phyloP scores from a whole-genome alignment of 2,797 vertebrate species.

The Lutjanus campechanus region DNA sequence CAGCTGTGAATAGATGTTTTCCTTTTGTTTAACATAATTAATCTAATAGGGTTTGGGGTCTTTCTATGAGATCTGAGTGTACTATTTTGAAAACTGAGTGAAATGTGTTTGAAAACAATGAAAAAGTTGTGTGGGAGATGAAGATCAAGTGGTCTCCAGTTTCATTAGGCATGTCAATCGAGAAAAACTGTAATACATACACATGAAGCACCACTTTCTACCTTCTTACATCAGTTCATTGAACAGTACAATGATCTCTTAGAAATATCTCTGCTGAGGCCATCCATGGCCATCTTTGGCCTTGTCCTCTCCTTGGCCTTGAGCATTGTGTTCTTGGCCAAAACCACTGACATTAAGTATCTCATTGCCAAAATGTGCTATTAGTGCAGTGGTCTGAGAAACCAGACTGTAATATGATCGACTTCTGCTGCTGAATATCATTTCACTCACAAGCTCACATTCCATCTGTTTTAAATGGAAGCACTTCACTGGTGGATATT shows the following conservation, averaged over 20 bases:
- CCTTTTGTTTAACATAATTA: no score
- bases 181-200: not conserved
- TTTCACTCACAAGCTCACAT: not conserved
- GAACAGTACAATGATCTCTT: not conserved
- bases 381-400: conserved; percentile 4
- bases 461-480: conserved; percentile 3
- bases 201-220: not conserved
- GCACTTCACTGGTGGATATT: not conserved
- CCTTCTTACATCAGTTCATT: not conserved
- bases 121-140: no score
- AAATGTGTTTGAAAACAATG: no score
- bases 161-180: no score
- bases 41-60: no score
- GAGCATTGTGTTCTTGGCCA: not conserved
- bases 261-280: not conserved
- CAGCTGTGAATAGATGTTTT: no score
- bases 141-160: no score
- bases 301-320: conserved; percentile 9
- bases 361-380: not conserved
- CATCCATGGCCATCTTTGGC: not conserved
- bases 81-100: no score
- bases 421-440: not conserved
- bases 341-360: not conserved
- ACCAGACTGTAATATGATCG: not conserved
- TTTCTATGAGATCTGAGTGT: no score